Evolutionary conservation across 2,113 vertebrate genomes (phyloP).

Genomic region (Laticauda colubrina): DNA sequence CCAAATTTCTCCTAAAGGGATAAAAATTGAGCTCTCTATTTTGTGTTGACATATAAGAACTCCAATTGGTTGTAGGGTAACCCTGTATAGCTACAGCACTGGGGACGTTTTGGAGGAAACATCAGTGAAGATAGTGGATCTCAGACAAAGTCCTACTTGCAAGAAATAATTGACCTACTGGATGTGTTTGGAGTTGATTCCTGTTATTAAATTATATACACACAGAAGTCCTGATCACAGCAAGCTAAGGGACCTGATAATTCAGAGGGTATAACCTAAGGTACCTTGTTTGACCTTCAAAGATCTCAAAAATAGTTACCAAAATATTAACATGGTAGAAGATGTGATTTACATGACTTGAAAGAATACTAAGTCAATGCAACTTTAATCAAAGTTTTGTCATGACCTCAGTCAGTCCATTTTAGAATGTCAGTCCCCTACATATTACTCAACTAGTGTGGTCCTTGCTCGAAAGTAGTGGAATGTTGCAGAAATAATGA

Average conservation of each 20-base stretch:
- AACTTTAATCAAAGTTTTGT: not conserved
- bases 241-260: not conserved
- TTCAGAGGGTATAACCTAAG: not conserved
- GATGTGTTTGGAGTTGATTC: not conserved
- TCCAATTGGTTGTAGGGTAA: not conserved
- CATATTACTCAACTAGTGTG: not conserved
- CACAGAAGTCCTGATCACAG: not conserved
- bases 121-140: not conserved
- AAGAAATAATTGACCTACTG: not conserved
- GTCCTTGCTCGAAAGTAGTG: not conserved
- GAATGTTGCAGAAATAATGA: not conserved
- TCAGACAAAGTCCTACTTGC: not conserved
- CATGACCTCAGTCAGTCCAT: not conserved
- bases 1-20: not conserved
- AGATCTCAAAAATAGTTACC: not conserved
- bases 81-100: not conserved
- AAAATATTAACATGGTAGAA: not conserved
- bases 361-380: not conserved
- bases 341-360: not conserved
- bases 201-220: not conserved
- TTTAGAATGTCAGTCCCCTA: not conserved
- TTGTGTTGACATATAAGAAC: not conserved
- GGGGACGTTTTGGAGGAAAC: not conserved
- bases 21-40: not conserved
- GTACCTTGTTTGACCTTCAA: not conserved